Evolutionary conservation across 2,113 vertebrate genomes (phyloP).

Genomic region (Micronycteris hirsuta): DNA sequence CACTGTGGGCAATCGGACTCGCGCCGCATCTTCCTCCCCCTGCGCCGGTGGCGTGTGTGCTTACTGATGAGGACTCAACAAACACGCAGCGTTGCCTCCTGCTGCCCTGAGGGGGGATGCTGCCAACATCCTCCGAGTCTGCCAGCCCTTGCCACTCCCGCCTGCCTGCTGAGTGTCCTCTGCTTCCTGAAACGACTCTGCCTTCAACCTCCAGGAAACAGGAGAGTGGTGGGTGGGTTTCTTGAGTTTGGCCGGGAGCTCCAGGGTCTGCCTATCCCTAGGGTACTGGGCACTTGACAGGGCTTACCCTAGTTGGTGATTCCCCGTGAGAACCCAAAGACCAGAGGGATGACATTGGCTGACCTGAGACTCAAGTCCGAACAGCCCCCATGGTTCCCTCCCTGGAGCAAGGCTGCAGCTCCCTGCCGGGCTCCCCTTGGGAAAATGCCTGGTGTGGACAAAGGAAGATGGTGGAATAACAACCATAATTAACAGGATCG

Average conservation of each 20-base stretch:
- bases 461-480: background rate
- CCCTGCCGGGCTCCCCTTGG: background rate
- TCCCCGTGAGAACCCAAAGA: background rate
- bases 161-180: background rate
- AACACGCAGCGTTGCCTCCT: background rate
- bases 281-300: no score
- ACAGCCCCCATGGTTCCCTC: background rate
- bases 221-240: background rate
- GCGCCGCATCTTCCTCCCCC: background rate
- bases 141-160: background rate
- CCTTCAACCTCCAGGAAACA: background rate
- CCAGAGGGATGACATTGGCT: background rate
- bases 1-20: background rate
- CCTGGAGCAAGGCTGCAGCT: background rate
- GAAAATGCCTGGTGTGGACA: background rate
- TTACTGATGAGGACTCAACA: background rate
- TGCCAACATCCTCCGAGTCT: rapidly evolving
- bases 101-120: background rate
- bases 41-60: background rate
- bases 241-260: background rate
- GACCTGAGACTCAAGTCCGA: background rate
- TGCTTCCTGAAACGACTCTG: background rate
- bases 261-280: background rate
- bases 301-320: background rate
- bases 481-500: background rate